Evolutionary conservation across 2,888 invertebrate species (phyloP), one percentile per base, ranked within the genome.

Genomic region (Oconnorella tubifera): DNA sequence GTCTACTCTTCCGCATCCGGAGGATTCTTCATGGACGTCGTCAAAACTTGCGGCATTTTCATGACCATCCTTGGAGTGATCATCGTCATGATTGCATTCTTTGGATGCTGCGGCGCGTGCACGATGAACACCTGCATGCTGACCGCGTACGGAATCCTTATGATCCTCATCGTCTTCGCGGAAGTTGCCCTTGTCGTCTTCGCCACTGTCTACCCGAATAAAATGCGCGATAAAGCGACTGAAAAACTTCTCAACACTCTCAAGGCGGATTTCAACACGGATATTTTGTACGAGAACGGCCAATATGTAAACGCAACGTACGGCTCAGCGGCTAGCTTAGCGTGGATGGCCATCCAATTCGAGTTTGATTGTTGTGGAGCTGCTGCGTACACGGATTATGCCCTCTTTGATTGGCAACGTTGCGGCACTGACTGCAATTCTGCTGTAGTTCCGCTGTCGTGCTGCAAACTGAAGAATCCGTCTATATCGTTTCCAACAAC

Each of bases 71-170:
- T 60, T 2, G 60, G 60, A 14, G 60, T n/a, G 27, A 25, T 51
- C 29, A 31, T 60, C 1, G 31, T 31, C 23, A 1, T 60, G 0
- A 51, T 60, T 51, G 60, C 29, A 2, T 28, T 28, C n/a, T 50
- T 60, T 28, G 60, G 60, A 14, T 60, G 29, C 50, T 60, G 29
- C 23, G 60, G 60, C 28, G 60, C 60, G 19, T 60, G 60, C 60
- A 50, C 50, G 50, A 51, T 50, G 50, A 60, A 32, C 60, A 48
- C 6, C 6, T 51, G 53, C 25, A 51, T 51, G 53, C 25, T 51
- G 14, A 25, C 4, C 6, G 4, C 25, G 23, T 51, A 51, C 53
- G 25, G 6, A 19, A 25, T 50, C 27, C n/a, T 60, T 14, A n/a
- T 60, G n/a, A 14, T 48, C 29, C n/a, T 60, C 29, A 27, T 60